Evolutionary conservation across 1,140 invertebrate species (phyloP).

Genomic region (Ostrea edulis): DNA sequence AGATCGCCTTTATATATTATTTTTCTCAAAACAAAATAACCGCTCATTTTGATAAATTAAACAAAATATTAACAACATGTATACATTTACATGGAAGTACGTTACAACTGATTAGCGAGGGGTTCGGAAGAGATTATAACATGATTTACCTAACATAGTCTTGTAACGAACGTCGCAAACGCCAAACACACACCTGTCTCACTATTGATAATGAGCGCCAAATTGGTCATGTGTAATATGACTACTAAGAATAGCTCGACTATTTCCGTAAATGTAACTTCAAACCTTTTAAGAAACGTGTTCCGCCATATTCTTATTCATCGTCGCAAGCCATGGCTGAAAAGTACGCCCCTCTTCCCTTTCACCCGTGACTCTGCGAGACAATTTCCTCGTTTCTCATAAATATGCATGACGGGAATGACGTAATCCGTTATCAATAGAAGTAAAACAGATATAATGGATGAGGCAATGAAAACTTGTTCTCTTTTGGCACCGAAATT

Average conservation of each 20-base stretch:
- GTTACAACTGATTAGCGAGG: background rate
- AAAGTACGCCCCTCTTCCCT: too few species aligned
- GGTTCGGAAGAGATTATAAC: background rate
- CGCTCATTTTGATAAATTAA: background rate
- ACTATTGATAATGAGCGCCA: background rate
- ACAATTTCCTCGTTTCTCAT: too few species aligned
- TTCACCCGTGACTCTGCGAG: too few species aligned
- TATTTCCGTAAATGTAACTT: background rate
- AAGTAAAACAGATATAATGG: too few species aligned
- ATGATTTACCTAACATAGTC: background rate
- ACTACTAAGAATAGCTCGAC: background rate
- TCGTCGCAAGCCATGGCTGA: too few species aligned
- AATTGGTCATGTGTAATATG: background rate
- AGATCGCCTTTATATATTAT: constrained; percentile 32
- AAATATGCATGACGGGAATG: too few species aligned
- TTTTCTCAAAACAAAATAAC: background rate
- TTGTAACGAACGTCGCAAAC: too few species aligned
- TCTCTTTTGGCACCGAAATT: too few species aligned
- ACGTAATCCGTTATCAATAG: too few species aligned
- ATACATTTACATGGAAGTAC: background rate
- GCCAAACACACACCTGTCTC: background rate
- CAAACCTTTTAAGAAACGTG: too few species aligned
- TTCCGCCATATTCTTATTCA: too few species aligned
- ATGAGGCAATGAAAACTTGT: too few species aligned
- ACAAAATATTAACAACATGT: background rate